Conservation (phyloP, 2,113 vertebrate genomes). For the Microcebus ravelobensis region DNA sequence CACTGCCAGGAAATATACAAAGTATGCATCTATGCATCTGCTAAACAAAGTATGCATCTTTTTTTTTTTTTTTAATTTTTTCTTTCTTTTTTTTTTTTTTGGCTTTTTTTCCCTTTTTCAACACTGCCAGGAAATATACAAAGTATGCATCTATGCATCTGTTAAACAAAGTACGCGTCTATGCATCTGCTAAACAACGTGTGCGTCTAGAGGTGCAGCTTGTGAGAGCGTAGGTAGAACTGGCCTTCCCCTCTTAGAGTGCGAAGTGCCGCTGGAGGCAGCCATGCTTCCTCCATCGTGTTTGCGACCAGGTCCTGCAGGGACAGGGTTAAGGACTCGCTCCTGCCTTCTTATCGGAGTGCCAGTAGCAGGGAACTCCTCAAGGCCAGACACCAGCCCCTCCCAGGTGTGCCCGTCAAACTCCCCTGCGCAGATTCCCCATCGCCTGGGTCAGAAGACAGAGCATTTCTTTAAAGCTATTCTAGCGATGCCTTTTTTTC, state of each 20-base stretch:
- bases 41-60: too few relatives aligned
- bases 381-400: neutral
- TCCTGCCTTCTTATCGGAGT: neutral
- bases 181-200: too few relatives aligned
- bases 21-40: too few relatives aligned
- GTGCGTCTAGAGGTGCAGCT: neutral
- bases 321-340: neutral
- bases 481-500: constrained; percentile 54
- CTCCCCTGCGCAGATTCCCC: neutral
- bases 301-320: neutral
- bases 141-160: too few relatives aligned
- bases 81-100: too few relatives aligned
- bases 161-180: too few relatives aligned
- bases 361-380: neutral
- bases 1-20: too few relatives aligned
- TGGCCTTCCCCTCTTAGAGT: neutral
- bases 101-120: too few relatives aligned
- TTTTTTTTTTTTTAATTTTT: too few relatives aligned
- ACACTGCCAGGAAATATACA: too few relatives aligned
- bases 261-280: neutral
- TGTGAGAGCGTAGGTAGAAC: neutral
- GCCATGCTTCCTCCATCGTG: neutral
- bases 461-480: constrained; percentile 62
- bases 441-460: constrained; percentile 51
- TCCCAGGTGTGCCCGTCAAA: neutral